phyloP scores from a whole-genome alignment of 2,113 vertebrate genomes.

The Marmota monax region DNA sequence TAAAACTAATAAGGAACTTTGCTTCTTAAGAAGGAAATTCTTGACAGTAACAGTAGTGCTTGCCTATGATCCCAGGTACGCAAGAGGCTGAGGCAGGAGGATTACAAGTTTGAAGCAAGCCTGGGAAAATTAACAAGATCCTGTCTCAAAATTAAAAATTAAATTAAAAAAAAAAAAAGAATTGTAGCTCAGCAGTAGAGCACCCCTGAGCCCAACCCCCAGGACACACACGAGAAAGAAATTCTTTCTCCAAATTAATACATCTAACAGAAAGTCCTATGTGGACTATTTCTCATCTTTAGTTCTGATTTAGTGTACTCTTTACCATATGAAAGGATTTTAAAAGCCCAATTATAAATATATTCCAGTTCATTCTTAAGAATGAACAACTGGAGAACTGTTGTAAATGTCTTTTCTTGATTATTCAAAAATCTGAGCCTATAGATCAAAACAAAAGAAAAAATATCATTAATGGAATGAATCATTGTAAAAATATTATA shows the following conservation, averaged over 20 bases:
- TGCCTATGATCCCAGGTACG: not conserved
- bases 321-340: not conserved
- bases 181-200: not conserved
- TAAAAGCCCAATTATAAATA: not conserved
- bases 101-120: not conserved
- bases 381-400: not conserved
- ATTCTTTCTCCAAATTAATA: not conserved
- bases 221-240: not conserved
- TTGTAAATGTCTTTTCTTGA: not conserved
- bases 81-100: not conserved
- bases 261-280: not conserved
- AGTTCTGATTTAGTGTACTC: not conserved
- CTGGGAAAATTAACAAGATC: not conserved
- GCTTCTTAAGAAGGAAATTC: not conserved
- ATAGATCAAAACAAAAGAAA: not conserved
- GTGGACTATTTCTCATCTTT: not conserved
- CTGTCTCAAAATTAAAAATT: not conserved
- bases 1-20: not conserved
- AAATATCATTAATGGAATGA: not conserved
- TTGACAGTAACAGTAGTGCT: not conserved
- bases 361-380: conserved; percentile 3
- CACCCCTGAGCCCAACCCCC: not conserved
- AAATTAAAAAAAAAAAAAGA: too few species aligned
- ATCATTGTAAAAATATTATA: not conserved
- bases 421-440: not conserved